phyloP scores from a whole-genome alignment of 2,797 vertebrate genomes.

The Megaceryle alcyon region DNA sequence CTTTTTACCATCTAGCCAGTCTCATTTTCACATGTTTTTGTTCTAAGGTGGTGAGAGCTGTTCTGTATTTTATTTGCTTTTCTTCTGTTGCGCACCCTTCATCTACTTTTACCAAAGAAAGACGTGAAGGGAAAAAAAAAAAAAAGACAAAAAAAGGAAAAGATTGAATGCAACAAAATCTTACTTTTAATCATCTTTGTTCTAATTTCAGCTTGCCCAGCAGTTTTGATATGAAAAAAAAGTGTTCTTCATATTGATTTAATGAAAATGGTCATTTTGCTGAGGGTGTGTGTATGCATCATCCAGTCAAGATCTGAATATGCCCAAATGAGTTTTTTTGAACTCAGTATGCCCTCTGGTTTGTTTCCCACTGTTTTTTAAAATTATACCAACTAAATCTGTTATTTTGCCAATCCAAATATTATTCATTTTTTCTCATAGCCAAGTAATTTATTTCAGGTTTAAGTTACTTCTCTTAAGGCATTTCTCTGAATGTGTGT shows the following conservation, averaged over 20 bases:
- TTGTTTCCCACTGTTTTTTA: background rate
- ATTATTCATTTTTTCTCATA: background rate
- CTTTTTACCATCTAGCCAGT: background rate
- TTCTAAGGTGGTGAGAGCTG: background rate
- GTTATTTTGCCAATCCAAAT: background rate
- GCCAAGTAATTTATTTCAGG: background rate
- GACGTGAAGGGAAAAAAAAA: background rate
- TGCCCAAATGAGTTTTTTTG: background rate
- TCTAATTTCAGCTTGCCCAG: conserved; percentile 14
- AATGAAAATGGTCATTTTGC: conserved; percentile 65
- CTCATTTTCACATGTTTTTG: background rate
- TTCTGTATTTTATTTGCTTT: conserved; percentile 18
- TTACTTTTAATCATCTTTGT: conserved; percentile 20
- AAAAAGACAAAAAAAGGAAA: background rate
- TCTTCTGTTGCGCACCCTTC: background rate
- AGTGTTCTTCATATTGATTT: conserved; percentile 24
- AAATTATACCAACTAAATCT: background rate
- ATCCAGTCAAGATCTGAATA: conserved; percentile 11
- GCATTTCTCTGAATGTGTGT: background rate
- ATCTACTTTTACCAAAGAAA: background rate
- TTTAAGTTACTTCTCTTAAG: conserved; percentile 17
- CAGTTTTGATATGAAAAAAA: conserved; percentile 25
- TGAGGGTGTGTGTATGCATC: conserved; percentile 12
- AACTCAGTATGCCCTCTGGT: conserved; percentile 9
- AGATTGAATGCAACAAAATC: background rate